A percentile compares a stretch with the other conserved stretches of the same genome.
Conservation (phyloP, 1,140 invertebrate genomes). For the Schlechtendalia chinensis region DNA sequence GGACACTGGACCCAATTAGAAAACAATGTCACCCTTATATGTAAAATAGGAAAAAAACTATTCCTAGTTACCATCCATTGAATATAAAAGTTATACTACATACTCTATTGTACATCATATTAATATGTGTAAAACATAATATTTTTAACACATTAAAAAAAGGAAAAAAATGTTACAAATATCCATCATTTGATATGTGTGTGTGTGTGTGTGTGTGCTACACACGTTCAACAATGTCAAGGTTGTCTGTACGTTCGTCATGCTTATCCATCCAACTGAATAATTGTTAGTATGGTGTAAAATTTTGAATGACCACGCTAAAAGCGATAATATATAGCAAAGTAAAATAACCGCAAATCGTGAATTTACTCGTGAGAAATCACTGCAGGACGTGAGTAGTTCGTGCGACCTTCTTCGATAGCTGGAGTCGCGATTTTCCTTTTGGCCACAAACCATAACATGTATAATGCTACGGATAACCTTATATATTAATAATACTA, state of each 20-base stretch:
- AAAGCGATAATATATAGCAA: background rate
- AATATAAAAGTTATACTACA: no score
- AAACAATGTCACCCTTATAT: constrained; percentile 38
- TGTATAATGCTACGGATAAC: background rate
- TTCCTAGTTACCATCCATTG: no score
- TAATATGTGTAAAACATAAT: background rate
- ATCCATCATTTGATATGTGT: background rate
- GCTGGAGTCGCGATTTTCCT: background rate
- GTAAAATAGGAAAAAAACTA: background rate
- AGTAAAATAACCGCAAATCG: constrained; percentile 22
- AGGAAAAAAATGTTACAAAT: background rate
- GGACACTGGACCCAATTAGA: constrained; percentile 23
- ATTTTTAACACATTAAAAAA: background rate
- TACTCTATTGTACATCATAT: background rate
- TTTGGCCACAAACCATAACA: background rate
- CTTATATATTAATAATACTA: constrained; percentile 6
- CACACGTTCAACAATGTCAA: constrained; percentile 30
- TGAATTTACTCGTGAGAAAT: constrained; percentile 1
- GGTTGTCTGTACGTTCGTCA: constrained; percentile 22
- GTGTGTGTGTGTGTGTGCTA: background rate
- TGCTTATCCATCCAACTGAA: constrained; percentile 9
- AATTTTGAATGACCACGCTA: constrained; percentile 22
- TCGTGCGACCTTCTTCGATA: constrained; percentile 15
- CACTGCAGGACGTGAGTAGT: constrained; percentile 14
- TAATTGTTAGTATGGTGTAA: background rate